These are phyloP conservation scores for Spinus pinus DNA, from an alignment of 2,797 vertebrate genomes.

Conservation along the genomic window DNA sequence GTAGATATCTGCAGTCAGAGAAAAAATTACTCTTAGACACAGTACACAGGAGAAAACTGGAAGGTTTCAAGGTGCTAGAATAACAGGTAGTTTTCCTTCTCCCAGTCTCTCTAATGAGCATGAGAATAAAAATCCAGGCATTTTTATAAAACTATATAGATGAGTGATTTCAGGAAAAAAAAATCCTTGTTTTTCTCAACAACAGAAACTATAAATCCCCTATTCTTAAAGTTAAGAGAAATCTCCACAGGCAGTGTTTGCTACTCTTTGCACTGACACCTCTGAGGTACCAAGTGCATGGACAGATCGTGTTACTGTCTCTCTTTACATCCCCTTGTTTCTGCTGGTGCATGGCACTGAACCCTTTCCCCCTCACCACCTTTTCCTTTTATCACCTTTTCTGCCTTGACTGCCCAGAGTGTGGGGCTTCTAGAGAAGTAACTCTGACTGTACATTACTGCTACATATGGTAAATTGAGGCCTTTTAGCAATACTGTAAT, in stretches of 20 bases:
- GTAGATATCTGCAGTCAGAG: neutral
- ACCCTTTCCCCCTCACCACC: fast-evolving
- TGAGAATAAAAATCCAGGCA: neutral
- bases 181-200: neutral
- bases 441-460: neutral
- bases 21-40: neutral
- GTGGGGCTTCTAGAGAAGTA: neutral
- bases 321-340: neutral
- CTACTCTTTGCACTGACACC: neutral
- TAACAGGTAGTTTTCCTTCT: neutral
- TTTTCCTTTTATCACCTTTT: neutral
- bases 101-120: neutral
- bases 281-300: neutral
- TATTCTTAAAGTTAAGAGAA: neutral
- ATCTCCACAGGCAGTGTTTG: neutral
- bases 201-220: neutral
- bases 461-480: neutral
- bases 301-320: neutral
- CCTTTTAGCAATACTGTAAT: neutral
- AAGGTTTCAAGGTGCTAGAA: neutral
- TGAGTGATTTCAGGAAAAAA: neutral
- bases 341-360: neutral
- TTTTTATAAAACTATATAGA: neutral
- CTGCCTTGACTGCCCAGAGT: neutral
- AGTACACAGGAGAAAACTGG: neutral